Evolutionary conservation across 2,113 vertebrate species (phyloP).

Genomic region (Jacana jacana): DNA sequence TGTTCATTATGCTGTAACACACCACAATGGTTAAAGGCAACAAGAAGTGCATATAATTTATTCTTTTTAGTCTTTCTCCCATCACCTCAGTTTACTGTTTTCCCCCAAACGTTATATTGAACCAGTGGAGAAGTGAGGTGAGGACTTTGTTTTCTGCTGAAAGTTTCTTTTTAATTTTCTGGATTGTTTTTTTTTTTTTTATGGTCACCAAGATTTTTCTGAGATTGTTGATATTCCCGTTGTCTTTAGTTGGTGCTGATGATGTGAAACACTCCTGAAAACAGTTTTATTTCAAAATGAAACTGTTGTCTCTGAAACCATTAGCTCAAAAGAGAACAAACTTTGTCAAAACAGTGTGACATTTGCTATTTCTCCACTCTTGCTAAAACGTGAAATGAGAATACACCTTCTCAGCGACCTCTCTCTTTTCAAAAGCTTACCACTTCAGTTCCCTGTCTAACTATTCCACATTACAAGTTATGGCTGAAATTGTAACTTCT

Average conservation of each 20-base stretch:
- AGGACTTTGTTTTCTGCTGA: not conserved
- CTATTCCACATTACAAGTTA: not conserved
- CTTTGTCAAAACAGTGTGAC: slow-evolving; percentile 2
- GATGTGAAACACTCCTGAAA: not conserved
- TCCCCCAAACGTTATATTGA: not conserved
- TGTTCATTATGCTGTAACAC: not conserved
- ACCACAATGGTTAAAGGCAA: not conserved
- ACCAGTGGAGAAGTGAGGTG: not conserved
- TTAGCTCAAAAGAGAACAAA: not conserved
- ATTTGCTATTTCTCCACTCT: not conserved
- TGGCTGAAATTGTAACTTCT: not conserved
- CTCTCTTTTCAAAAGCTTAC: not conserved
- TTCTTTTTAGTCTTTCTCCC: not conserved
- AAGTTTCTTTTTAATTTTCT: not conserved
- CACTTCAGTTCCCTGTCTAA: not conserved
- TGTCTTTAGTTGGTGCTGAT: not conserved
- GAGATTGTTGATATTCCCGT: not conserved
- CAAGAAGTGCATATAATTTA: not conserved
- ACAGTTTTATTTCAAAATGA: not conserved
- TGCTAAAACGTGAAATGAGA: not conserved
- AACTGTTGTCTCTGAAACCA: not conserved
- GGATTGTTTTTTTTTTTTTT: not conserved
- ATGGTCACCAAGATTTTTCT: not conserved
- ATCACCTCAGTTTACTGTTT: fast-evolving
- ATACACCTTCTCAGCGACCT: not conserved